phyloP scores from a whole-genome alignment of 2,888 invertebrate species.

The Torymus auratus region DNA sequence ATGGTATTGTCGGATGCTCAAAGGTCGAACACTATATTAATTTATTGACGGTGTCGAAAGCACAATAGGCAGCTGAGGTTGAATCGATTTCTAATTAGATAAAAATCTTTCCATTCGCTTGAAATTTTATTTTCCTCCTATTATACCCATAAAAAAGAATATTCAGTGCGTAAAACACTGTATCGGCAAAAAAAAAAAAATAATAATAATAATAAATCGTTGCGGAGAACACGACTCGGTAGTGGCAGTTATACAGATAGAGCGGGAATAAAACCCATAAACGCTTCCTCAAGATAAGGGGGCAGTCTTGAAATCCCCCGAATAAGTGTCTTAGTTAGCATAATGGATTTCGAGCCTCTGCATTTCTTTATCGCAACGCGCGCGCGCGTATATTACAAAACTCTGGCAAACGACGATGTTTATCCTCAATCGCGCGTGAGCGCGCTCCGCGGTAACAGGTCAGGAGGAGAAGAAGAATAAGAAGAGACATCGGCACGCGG shows the following conservation, averaged over 20 bases:
- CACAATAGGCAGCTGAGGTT: too few species aligned
- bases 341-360: slow-evolving; percentile 42
- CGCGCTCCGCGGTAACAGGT: slow-evolving; percentile 9
- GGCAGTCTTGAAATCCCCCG: slow-evolving; percentile 23
- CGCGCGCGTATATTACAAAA: slow-evolving; percentile 13
- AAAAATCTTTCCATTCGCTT: too few species aligned
- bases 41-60: too few species aligned
- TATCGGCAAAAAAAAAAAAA: too few species aligned
- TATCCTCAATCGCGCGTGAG: slow-evolving; percentile 38
- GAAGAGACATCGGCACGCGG: neutral
- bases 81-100: too few species aligned
- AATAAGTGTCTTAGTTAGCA: slow-evolving; percentile 45
- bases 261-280: neutral
- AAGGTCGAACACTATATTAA: too few species aligned
- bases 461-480: neutral
- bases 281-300: slow-evolving; percentile 32
- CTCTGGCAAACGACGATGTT: slow-evolving; percentile 39
- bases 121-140: too few species aligned
- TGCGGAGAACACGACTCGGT: too few species aligned
- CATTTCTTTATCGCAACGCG: slow-evolving; percentile 35
- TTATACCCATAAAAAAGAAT: too few species aligned
- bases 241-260: neutral
- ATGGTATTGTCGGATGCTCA: neutral
- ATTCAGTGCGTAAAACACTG: too few species aligned
- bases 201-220: too few species aligned